Conservation (phyloP, 2,113 vertebrate genomes). For the Rutilus rutilus region DNA sequence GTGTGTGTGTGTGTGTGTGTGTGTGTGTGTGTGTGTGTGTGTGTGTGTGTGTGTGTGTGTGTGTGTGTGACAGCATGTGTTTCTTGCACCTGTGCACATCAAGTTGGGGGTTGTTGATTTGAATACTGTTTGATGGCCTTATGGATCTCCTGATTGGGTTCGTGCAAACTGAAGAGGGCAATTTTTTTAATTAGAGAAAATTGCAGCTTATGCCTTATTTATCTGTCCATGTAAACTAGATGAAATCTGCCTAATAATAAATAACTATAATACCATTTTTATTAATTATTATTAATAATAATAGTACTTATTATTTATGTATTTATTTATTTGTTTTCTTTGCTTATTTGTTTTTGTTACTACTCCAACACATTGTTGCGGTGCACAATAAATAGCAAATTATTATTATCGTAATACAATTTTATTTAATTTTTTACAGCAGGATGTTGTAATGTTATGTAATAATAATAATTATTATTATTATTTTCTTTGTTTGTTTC, state of each 20-base stretch:
- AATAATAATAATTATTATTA: not conserved
- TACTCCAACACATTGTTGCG: too few species aligned
- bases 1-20: not conserved
- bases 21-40: not conserved
- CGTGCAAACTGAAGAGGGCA: not conserved
- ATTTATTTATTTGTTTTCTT: not conserved
- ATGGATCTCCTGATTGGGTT: not conserved
- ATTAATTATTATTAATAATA: not conserved
- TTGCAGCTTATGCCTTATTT: not conserved
- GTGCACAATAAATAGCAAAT: too few species aligned
- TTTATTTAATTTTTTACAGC: not conserved
- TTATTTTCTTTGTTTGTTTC: not conserved
- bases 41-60: not conserved
- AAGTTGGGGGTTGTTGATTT: not conserved
- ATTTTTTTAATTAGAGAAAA: slow-evolving; percentile 3
- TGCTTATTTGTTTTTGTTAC: not conserved
- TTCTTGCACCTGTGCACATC: slow-evolving; percentile 13
- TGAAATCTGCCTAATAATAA: not conserved
- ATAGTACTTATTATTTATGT: not conserved
- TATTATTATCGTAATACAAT: not conserved
- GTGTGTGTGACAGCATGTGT: slow-evolving; percentile 3
- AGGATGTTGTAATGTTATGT: not conserved
- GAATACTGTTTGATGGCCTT: slow-evolving; percentile 7
- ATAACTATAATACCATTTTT: too few species aligned
- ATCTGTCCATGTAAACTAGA: not conserved